Base-by-base conservation (phyloP, 2,888 invertebrate species). In the Lasioglossum zephyrum region DNA sequence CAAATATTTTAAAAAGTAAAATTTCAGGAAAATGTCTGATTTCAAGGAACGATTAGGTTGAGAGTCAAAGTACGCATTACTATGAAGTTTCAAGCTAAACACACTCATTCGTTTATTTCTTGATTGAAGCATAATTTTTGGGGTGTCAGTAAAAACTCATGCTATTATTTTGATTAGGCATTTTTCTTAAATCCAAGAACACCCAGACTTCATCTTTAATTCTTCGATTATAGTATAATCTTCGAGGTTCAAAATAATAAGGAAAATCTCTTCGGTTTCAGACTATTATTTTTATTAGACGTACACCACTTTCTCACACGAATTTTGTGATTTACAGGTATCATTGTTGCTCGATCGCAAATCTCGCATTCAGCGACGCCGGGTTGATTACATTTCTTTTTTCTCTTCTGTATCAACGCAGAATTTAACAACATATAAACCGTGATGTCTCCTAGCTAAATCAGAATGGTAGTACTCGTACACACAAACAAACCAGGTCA, bases 211-310 rank as follows among this genome's bases (percentile, higher is more conserved):
- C n/a, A 57, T n/a, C 22, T 57, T 57, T 57, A n/a, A 22, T 53
- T 57, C 8, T 3, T 57, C 4, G 57, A 57, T n/a, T 41, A 39
- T 1, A 16, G 39, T 16, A 47, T 16, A 39, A 39, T 6, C 63
- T 18, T 31, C 8, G 2, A 31, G 63, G 63, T 63, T 31, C 18
- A 1, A 8, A 63, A 72, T 44, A 49, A n/a, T 49, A 41, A 53
- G 44, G 6, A 63, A 63, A 63, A 18, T 18, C 31, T 18, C 4
- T 63, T 63, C 31, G 8, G 18, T 79, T 39, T 60, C 49, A 13
- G 76, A 76, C 76, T 79, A 85, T 79, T 73, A n/a, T 66, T 76
- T 85, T 85, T 84, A 84, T 85, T 84, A 85, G 79, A 85, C 85
- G 49, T 85, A 85, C 76, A 85, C 85, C 86, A 72, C 63, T 81